These are phyloP conservation scores for Helicorthomorpha holstii DNA, from an alignment of 1,140 invertebrate genomes.

Conservation along the genomic window DNA sequence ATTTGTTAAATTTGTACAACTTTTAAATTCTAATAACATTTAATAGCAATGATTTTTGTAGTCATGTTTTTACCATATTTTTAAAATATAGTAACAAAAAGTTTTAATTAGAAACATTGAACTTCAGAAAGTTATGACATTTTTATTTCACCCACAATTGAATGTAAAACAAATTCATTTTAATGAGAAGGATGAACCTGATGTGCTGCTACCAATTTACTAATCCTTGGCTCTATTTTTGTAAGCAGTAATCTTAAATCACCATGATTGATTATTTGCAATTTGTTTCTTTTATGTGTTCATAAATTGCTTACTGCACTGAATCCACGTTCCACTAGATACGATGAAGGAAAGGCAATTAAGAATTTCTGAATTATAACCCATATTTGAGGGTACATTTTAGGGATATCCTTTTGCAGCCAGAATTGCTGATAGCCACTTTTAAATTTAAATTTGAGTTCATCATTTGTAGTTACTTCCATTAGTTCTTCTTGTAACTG, in stretches of 20 bases:
- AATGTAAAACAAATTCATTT: too few relatives aligned
- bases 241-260: slow-evolving; percentile 7
- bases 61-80: too few relatives aligned
- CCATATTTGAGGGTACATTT: slow-evolving; percentile 8
- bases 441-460: slow-evolving; percentile 9
- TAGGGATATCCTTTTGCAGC: slow-evolving; percentile 9
- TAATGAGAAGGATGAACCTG: neutral
- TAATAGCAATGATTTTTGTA: too few relatives aligned
- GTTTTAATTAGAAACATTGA: too few relatives aligned
- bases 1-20: too few relatives aligned
- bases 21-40: too few relatives aligned
- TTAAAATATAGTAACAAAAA: too few relatives aligned
- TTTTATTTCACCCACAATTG: too few relatives aligned
- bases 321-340: slow-evolving; percentile 10
- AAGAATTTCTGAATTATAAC: slow-evolving; percentile 6
- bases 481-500: slow-evolving; percentile 2
- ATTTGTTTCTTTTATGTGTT: slow-evolving; percentile 7
- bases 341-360: slow-evolving; percentile 12
- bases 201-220: slow-evolving; percentile 2
- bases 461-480: slow-evolving; percentile 7
- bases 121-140: too few relatives aligned
- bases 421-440: slow-evolving; percentile 12
- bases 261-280: neutral
- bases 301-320: slow-evolving; percentile 3
- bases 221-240: slow-evolving; percentile 7